Percentiles rank a stretch among this genome's conserved stretches.
phyloP scores from a whole-genome alignment of 2,888 invertebrate genomes.

The Isotomurus palustris region DNA sequence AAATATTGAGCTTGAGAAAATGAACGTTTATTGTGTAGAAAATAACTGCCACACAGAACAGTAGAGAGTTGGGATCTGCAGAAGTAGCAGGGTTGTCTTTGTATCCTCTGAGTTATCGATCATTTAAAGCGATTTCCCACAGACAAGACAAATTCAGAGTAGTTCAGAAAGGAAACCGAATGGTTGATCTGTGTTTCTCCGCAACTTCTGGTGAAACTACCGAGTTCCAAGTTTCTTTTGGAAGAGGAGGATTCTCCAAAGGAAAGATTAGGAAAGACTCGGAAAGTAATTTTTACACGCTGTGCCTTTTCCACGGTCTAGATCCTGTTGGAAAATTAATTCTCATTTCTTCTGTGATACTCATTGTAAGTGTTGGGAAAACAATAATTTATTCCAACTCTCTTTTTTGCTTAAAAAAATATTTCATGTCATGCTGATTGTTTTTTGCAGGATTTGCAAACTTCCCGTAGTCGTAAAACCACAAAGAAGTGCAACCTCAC shows the following conservation, averaged over 20 bases:
- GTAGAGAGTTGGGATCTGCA: constrained; percentile 2
- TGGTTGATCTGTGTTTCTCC: too few species aligned
- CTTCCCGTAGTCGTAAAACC: background rate
- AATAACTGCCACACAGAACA: constrained; percentile 3
- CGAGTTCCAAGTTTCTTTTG: background rate
- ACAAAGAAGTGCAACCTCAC: background rate
- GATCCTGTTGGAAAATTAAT: constrained; percentile 12
- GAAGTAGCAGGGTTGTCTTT: too few species aligned
- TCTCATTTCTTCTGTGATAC: constrained; percentile 9
- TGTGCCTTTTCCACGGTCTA: constrained; percentile 2
- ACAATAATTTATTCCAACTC: background rate
- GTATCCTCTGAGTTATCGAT: too few species aligned
- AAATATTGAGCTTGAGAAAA: too few species aligned
- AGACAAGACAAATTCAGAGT: too few species aligned
- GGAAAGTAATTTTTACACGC: background rate
- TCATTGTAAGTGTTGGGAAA: constrained; percentile 9
- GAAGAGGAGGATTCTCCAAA: background rate
- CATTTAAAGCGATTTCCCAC: too few species aligned
- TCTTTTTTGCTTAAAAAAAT: background rate
- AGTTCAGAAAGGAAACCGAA: too few species aligned
- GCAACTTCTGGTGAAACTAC: too few species aligned
- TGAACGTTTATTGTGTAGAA: too few species aligned
- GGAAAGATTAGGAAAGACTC: background rate
- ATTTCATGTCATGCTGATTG: background rate
- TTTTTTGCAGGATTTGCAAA: constrained; percentile 9